Percentiles rank a stretch among this genome's conserved stretches.
These are phyloP conservation scores for Pantelozetes paolii DNA, from an alignment of 2,888 invertebrate genomes.

Conservation along the genomic window DNA sequence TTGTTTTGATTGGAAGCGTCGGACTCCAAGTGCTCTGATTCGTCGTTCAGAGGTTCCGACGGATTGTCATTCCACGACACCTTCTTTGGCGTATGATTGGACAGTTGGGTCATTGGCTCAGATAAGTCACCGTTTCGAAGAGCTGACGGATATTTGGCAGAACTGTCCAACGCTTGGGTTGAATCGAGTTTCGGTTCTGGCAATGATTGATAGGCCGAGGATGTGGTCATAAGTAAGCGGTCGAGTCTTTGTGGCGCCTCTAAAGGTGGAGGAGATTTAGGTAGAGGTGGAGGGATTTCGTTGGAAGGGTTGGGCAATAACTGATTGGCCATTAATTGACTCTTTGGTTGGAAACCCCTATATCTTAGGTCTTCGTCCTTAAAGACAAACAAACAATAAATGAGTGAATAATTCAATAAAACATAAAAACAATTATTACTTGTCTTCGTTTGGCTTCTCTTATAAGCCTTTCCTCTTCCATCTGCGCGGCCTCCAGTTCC, in stretches of 20 bases:
- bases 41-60: constrained; percentile 4
- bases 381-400: background rate
- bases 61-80: constrained; percentile 43
- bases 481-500: constrained; percentile 52
- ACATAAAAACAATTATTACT: constrained; percentile 45
- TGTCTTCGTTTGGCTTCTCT: constrained; percentile 55
- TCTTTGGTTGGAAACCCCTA: constrained; percentile 22
- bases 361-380: constrained; percentile 37
- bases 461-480: constrained; percentile 54
- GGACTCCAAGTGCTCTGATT: constrained; percentile 42
- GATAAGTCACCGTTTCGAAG: constrained; percentile 19
- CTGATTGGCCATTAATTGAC: background rate
- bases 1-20: constrained; percentile 23
- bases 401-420: background rate
- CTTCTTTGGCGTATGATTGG: constrained; percentile 35
- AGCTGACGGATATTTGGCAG: constrained; percentile 35
- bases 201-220: constrained; percentile 24
- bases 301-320: constrained; percentile 45
- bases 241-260: constrained; percentile 45
- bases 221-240: constrained; percentile 39
- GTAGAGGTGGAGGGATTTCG: constrained; percentile 52
- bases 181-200: background rate
- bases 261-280: constrained; percentile 49
- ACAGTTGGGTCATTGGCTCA: background rate
- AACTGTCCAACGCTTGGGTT: background rate